phyloP scores from a whole-genome alignment of 2,113 vertebrate genomes.

The Brachyhypopomus occidentalis region DNA sequence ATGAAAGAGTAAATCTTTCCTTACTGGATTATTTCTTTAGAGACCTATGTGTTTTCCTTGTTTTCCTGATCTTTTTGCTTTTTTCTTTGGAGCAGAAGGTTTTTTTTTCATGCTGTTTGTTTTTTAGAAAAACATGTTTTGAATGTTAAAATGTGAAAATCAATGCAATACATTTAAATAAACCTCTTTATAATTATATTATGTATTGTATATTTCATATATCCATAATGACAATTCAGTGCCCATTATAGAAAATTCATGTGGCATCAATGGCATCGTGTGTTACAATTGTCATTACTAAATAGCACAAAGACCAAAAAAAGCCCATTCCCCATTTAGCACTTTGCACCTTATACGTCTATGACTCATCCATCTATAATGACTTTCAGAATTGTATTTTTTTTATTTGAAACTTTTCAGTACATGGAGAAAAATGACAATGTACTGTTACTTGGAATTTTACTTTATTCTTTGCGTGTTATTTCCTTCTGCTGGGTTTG shows the following conservation, averaged over 20 bases:
- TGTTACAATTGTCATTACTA: background rate
- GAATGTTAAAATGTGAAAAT: background rate
- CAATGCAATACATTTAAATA: slow-evolving; percentile 14
- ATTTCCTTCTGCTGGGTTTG: slow-evolving; percentile 71
- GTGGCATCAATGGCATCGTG: background rate
- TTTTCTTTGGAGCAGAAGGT: background rate
- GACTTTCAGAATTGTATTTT: background rate
- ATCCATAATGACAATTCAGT: background rate
- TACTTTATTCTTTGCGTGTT: background rate
- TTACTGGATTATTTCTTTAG: background rate
- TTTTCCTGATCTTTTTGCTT: background rate
- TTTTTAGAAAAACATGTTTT: slow-evolving; percentile 4
- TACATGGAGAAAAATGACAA: background rate
- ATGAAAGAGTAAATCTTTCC: background rate
- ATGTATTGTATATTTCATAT: background rate
- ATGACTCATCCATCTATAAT: background rate
- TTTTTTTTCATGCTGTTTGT: slow-evolving; percentile 17
- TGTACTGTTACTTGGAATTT: background rate
- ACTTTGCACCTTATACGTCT: too few relatives aligned
- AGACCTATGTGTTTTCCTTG: background rate
- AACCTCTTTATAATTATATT: background rate
- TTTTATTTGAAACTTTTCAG: background rate
- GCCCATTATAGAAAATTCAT: background rate
- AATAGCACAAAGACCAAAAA: background rate
- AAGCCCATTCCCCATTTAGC: too few relatives aligned